These are phyloP conservation scores for Drosophila buzzatii DNA, from an alignment of 2,888 invertebrate species.

Conservation along the genomic window DNA sequence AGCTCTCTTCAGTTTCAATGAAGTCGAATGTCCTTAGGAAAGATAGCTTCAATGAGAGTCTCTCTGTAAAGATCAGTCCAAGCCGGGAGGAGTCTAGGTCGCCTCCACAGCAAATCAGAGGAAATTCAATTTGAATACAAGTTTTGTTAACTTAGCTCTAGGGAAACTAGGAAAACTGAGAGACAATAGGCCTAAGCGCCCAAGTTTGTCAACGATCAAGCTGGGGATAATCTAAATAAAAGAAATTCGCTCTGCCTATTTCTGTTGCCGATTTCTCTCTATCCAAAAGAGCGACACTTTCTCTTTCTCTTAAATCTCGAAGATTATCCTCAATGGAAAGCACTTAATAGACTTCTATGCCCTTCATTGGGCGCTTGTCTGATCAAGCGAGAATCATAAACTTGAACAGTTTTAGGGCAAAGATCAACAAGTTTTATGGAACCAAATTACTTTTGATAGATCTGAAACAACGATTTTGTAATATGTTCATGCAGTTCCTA, in stretches of 20 bases:
- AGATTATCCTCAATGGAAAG: neutral
- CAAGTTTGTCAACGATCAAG: neutral
- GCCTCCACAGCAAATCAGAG: too few species aligned
- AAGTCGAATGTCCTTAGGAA: too few species aligned
- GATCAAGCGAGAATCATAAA: neutral
- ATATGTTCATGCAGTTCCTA: neutral
- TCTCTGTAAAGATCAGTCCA: too few species aligned
- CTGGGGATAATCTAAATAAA: neutral
- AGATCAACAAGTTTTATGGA: neutral
- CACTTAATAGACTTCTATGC: too few species aligned
- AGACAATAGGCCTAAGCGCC: neutral
- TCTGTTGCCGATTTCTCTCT: too few species aligned
- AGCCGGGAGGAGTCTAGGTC: too few species aligned
- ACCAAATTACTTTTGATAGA: neutral
- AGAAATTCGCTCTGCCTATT: neutral
- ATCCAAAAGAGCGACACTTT: neutral
- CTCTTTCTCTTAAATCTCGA: neutral
- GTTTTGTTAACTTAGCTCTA: neutral
- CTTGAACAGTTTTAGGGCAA: too few species aligned
- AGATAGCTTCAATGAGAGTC: too few species aligned
- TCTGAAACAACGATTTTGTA: rapidly evolving
- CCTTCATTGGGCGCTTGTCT: neutral
- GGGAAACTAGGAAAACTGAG: neutral
- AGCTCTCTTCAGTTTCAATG: too few species aligned
- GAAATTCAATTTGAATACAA: neutral